A percentile compares a stretch with the other conserved stretches of the same genome.
These are phyloP conservation scores for Albula glossodonta DNA, from an alignment of 2,113 vertebrate genomes.

Conservation along the genomic window DNA sequence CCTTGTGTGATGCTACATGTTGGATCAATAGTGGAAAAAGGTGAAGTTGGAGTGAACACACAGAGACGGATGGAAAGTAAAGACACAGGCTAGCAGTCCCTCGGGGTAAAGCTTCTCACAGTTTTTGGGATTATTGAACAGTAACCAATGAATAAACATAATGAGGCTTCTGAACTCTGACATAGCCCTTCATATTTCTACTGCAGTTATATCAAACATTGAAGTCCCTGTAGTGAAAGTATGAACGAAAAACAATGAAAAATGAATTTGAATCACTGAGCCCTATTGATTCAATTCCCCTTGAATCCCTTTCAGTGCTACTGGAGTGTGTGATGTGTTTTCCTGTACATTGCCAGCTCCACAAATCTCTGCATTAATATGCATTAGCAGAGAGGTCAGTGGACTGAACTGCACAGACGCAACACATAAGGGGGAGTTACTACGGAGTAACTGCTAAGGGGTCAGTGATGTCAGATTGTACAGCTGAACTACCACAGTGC, in stretches of 20 bases:
- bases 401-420: not conserved
- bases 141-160: not conserved
- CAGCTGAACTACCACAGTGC: not conserved
- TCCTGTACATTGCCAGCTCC: not conserved
- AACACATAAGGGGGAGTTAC: not conserved
- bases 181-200: not conserved
- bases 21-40: not conserved
- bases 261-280: not conserved
- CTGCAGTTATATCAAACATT: not conserved
- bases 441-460: not conserved
- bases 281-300: not conserved
- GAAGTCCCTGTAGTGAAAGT: not conserved
- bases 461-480: not conserved
- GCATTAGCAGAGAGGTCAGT: slow-evolving; percentile 2
- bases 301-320: not conserved
- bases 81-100: not conserved
- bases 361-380: not conserved
- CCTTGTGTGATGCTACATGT: too few species aligned
- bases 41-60: not conserved
- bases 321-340: not conserved
- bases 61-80: not conserved
- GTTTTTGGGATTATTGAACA: too few species aligned
- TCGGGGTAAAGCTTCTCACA: too few species aligned
- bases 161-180: not conserved
- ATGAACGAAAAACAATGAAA: not conserved